Evolutionary conservation across 2,113 vertebrate species (phyloP), one percentile per base, ranked within the genome.

Genomic region (Amphiprion percula): DNA sequence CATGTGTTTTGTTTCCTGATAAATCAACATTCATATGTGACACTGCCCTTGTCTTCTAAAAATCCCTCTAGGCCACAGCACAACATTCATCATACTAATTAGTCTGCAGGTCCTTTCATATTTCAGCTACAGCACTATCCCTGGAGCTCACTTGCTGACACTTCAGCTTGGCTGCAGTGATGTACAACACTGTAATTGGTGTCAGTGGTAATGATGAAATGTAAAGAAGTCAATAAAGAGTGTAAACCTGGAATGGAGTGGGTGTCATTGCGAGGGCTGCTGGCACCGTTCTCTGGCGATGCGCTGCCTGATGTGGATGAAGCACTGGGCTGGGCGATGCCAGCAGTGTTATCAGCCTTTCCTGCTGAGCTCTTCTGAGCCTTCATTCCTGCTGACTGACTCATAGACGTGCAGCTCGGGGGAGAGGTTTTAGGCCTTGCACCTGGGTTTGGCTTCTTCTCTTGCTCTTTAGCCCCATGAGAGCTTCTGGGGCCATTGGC

Each of bases 381-480:
- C 77, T 96, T 97, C 21, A 14, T 67, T 80, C 86, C 78, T 87
- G 94, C 93, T 41, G 91, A 74, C 63, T 94, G 96, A 24, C 73
- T 26, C 0, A 86, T 89, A 53, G 94, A 74, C 1, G 87, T 94
- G 83, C 71, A 61, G 92, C 86, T 88, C 1, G 86, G 93, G 50
- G 94, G 74, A 19, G 94, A 87, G 28, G 94, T 93, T 92, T 97
- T 99, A 53, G 97, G 96, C 84, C 97, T 95, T 11, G 96, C 96
- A 58, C 96, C 96, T 61, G 91, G 80, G 71, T 77, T 90, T 30
- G 87, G 72, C 87, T 95, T 96, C 87, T 94, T 96, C 64, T 97
- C 95, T 21, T 94, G 95, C 85, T 95, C 91, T 70, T 85, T 91
- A 8, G 86, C 61, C 59, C 77, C 93, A 81, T 91, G 87, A 67